phyloP scores from a whole-genome alignment of 2,888 invertebrate genomes.

The Pheosia tremula region DNA sequence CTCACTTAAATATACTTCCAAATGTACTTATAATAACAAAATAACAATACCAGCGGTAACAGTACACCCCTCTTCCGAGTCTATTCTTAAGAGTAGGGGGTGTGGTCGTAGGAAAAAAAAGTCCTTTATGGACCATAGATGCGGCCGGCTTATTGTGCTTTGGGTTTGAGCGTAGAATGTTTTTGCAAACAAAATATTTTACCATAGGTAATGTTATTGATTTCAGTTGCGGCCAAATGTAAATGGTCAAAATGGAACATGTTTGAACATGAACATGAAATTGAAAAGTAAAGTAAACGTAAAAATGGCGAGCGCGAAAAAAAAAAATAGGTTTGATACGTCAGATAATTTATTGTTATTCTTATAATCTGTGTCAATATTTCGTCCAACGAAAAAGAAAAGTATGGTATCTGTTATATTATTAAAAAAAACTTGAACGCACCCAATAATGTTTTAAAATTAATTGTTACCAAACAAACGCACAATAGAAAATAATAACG shows the following conservation, averaged over 20 bases:
- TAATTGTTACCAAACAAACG: not conserved
- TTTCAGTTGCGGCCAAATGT: too few relatives aligned
- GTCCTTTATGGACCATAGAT: not conserved
- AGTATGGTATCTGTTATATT: too few relatives aligned
- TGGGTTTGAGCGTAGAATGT: not conserved
- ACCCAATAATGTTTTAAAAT: not conserved
- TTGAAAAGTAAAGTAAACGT: too few relatives aligned
- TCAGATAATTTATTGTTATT: too few relatives aligned
- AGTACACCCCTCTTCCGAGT: not conserved
- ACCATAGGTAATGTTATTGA: too few relatives aligned
- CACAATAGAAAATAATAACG: not conserved
- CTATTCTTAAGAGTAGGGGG: not conserved
- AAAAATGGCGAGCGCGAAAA: too few relatives aligned
- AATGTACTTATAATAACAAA: not conserved
- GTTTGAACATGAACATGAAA: too few relatives aligned
- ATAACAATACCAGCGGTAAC: not conserved
- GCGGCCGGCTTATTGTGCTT: not conserved
- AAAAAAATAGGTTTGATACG: too few relatives aligned
- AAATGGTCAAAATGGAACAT: too few relatives aligned
- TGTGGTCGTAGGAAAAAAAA: not conserved
- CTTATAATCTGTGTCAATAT: too few relatives aligned
- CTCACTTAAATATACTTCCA: not conserved
- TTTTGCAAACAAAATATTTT: not conserved
- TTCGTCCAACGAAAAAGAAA: too few relatives aligned
- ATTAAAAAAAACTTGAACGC: too few relatives aligned